A percentile compares a stretch with the other conserved stretches of the same genome.
phyloP scores from a whole-genome alignment of 2,888 invertebrate genomes.

The Xanthorhoe designata region DNA sequence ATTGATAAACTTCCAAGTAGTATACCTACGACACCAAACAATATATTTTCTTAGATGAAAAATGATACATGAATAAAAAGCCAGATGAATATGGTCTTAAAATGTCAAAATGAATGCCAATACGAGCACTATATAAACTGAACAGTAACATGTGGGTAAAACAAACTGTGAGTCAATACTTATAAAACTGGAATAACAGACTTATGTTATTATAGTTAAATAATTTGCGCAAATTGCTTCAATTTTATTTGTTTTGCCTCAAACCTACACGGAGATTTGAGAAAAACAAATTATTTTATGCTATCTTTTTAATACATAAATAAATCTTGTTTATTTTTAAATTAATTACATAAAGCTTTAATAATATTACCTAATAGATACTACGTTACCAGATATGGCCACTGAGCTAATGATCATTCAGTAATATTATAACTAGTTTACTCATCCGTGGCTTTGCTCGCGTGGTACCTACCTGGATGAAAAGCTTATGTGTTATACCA shows the following conservation, averaged over 20 bases:
- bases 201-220: conserved; percentile 33
- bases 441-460: too few species aligned
- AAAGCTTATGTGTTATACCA: too few species aligned
- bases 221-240: conserved; percentile 38
- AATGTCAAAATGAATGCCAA: conserved; percentile 28
- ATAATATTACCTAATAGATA: too few species aligned
- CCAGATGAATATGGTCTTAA: conserved; percentile 11
- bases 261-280: conserved; percentile 9
- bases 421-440: too few species aligned
- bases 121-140: conserved; percentile 26
- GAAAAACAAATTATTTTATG: conserved; percentile 20
- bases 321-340: not conserved
- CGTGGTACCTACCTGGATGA: too few species aligned
- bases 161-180: conserved; percentile 32
- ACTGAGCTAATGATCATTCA: conserved; percentile 7
- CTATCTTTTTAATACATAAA: conserved; percentile 16
- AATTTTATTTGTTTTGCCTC: conserved; percentile 35
- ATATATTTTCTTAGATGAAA: conserved; percentile 10
- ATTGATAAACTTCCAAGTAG: conserved; percentile 14
- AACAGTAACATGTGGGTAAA: conserved; percentile 27
- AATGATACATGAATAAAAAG: conserved; percentile 20
- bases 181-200: conserved; percentile 34
- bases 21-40: conserved; percentile 5
- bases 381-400: too few species aligned
- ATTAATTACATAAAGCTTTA: too few species aligned